These are phyloP conservation scores for Erynnis tages DNA, from an alignment of 2,888 invertebrate species.

Conservation along the genomic window DNA sequence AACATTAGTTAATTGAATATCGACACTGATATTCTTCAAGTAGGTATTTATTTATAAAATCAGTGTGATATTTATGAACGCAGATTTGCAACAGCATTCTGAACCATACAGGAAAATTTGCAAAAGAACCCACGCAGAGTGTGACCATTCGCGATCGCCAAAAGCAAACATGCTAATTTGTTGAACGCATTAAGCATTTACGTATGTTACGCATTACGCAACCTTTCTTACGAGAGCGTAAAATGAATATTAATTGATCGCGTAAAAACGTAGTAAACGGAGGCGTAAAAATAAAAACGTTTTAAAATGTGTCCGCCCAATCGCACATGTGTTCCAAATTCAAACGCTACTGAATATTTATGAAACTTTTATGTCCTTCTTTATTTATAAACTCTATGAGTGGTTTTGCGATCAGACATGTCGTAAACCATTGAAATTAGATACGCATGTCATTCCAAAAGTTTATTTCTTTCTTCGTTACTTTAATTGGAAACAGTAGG, in stretches of 20 bases:
- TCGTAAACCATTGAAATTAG: constrained; percentile 15
- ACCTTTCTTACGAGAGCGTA: constrained; percentile 4
- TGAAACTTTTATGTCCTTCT: constrained; percentile 26
- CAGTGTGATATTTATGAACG: too few species aligned
- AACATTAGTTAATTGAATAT: too few species aligned
- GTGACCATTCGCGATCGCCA: neutral
- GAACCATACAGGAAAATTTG: too few species aligned
- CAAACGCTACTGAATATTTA: constrained; percentile 29
- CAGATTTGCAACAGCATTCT: too few species aligned
- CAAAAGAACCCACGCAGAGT: neutral
- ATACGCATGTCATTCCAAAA: constrained; percentile 15
- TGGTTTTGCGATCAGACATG: constrained; percentile 17
- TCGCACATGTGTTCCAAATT: constrained; percentile 21
- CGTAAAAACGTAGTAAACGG: constrained; percentile 7
- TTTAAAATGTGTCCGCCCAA: constrained; percentile 19
- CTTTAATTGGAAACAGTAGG: constrained; percentile 19
- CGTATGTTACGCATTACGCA: constrained; percentile 2
- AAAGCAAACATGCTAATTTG: neutral
- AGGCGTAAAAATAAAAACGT: constrained; percentile 13
- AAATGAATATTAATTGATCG: constrained; percentile 17
- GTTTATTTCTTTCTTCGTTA: constrained; percentile 3
- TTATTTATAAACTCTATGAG: constrained; percentile 26
- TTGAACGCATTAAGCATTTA: neutral
- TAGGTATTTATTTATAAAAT: too few species aligned
- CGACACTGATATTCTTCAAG: too few species aligned